Evolutionary conservation across 2,888 invertebrate genomes (phyloP).

Genomic region (Leucophenga montana): DNA sequence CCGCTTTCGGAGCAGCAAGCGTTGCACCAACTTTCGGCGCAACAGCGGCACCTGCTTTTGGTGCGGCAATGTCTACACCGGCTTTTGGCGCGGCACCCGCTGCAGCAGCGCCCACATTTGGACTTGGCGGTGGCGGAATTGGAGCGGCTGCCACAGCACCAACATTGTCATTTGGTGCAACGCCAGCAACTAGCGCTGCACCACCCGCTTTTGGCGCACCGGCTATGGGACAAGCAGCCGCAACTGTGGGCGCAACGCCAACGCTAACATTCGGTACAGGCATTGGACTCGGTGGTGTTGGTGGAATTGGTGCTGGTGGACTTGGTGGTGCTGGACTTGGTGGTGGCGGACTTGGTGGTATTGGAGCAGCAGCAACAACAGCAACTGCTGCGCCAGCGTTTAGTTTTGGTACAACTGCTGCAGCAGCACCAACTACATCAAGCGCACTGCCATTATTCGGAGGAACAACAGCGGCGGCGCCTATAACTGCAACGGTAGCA

Average conservation of each 20-base stretch:
- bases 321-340: background rate
- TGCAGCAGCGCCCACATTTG: background rate
- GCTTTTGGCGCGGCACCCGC: slow-evolving; percentile 34
- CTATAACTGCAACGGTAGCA: slow-evolving; percentile 44
- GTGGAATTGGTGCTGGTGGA: background rate
- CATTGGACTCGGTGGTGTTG: background rate
- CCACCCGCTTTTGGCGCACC: slow-evolving; percentile 39
- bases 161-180: background rate
- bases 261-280: slow-evolving; percentile 3
- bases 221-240: slow-evolving; percentile 26
- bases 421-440: slow-evolving; percentile 1
- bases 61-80: slow-evolving; percentile 40
- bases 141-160: background rate
- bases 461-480: slow-evolving; percentile 48
- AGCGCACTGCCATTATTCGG: background rate
- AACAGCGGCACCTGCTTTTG: slow-evolving; percentile 44
- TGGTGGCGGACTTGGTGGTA: background rate
- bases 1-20: slow-evolving; percentile 40
- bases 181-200: slow-evolving; percentile 17
- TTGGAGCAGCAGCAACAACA: background rate
- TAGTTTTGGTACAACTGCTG: slow-evolving; percentile 48
- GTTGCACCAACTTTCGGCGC: slow-evolving; percentile 42
- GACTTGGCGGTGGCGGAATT: background rate
- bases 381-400: slow-evolving; percentile 51
- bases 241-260: slow-evolving; percentile 34